Base-by-base conservation (phyloP, 2,113 vertebrate species). In the Osmerus eperlanus region DNA sequence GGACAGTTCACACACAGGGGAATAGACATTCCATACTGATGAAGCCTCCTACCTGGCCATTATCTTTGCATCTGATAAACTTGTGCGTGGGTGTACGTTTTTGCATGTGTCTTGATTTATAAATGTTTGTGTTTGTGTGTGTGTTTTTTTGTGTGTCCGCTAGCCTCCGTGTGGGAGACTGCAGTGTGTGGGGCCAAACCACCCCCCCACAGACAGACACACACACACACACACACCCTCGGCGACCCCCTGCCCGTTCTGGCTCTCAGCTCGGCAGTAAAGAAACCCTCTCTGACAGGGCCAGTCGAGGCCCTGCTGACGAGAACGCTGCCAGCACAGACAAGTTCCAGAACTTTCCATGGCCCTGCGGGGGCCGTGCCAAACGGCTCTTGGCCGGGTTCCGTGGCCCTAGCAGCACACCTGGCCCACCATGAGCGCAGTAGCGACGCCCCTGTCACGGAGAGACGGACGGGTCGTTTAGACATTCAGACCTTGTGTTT, bases 391-490 rank as follows among this genome's bases (percentile, higher is more conserved):
- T 78, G 74, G 69, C 73, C 55, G 25, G 13, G 3, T 41, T 73
- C 71, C 65, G 67, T 21, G n/a, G 16, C 75, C 69, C 25, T 55
- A 65, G 64, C 65, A 32, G 74, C 78, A 70, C 78, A 77, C 79
- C 77, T 81, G 80, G 80, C 74, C 76, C 80, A 78, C 74, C 80
- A 65, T 74, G 65, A 11, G 28, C 14, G 78, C 54, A 19, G n/a
- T 28, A 63, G 70, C 32, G 70, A 75, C 56, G 61, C 70, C 75
- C 74, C 68, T 74, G 56, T 75, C 74, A 67, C 67, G 56, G 41
- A 11, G 23, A 81, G 79, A 80, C 71, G 69, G 80, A 78, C 83
- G 81, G 82, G 68, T 79, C 65, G 71, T 77, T 83, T 71, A 80
- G 69, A 85, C 67, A 73, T 70, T 67, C 36, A 71, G 60, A 62